Conservation (phyloP, 2,797 vertebrate species). For the Hippoglossus hippoglossus region DNA sequence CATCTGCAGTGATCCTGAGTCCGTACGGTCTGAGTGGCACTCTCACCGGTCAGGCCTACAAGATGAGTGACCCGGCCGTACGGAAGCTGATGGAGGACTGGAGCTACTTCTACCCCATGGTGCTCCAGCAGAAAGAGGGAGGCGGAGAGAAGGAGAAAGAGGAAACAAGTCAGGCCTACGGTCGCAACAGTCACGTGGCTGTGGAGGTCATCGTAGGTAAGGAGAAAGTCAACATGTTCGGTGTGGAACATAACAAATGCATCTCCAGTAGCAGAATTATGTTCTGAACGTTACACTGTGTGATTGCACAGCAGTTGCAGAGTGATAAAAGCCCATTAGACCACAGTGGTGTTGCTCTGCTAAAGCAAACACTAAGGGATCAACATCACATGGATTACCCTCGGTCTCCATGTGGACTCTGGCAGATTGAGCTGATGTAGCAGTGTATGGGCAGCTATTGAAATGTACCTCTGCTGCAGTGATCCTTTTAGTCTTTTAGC, state of each 20-base stretch:
- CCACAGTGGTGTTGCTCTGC: slow-evolving; percentile 18
- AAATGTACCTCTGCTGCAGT: slow-evolving; percentile 28
- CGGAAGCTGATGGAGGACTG: slow-evolving; percentile 97
- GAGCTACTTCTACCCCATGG: slow-evolving; percentile 98
- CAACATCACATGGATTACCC: slow-evolving; percentile 42
- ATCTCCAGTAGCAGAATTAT: too few species aligned
- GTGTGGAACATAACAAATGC: too few species aligned
- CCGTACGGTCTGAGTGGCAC: slow-evolving; percentile 95
- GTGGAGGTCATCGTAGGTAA: slow-evolving; percentile 97
- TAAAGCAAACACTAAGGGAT: slow-evolving; percentile 33
- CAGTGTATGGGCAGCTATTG: slow-evolving; percentile 21
- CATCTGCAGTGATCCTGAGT: slow-evolving; percentile 90
- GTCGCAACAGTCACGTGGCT: slow-evolving; percentile 91
- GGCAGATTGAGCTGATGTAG: slow-evolving; percentile 32
- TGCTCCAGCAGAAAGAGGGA: slow-evolving; percentile 89
- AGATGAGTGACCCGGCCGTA: slow-evolving; percentile 95
- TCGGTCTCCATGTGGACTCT: slow-evolving; percentile 20
- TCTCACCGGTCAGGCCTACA: slow-evolving; percentile 94
- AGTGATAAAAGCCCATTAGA: slow-evolving; percentile 37
- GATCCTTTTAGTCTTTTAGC: slow-evolving; percentile 42
- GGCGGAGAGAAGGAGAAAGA: slow-evolving; percentile 80
- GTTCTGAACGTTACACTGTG: neutral
- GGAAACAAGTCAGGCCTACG: slow-evolving; percentile 85
- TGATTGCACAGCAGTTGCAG: slow-evolving; percentile 1
- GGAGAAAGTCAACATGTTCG: slow-evolving; percentile 47